Evolutionary conservation across 2,888 invertebrate species (phyloP), one percentile per base, ranked within the genome.

Genomic region (Synergus gifuensis): DNA sequence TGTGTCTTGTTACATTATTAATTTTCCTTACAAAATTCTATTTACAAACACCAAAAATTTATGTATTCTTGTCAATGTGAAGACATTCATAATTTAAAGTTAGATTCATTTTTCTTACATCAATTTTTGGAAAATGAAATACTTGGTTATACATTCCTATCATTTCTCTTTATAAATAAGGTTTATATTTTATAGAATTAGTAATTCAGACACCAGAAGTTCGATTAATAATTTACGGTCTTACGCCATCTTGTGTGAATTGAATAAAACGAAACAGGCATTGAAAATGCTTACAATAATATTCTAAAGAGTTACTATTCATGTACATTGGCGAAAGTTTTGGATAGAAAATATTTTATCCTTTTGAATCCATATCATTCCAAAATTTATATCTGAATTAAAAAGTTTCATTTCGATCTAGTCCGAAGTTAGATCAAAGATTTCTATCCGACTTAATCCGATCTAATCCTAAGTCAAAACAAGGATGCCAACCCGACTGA

Each of bases 241-340:
- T 58, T 58, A 46, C 49, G 40, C 7, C 36, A 73, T 73, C 18
- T 73, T 54, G 54, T 49, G 49, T 64, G 62, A 42, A 54, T 49
- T 22, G 18, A 76, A 76, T 22, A 40, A n/a, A 63, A 49, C 22
- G 44, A 54, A 54, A 73, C 73, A 73, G 40, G 54, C 36, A 40
- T 36, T 73, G 36, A 36, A 67, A 54, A 16, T 54, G 11, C n/a
- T 73, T 73, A 54, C n/a, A 67, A 73, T 58, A 18, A 42, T 36
- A 54, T 62, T 54, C 18, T 73, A 40, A 79, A 76, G 54, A 44
- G 66, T 36, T 67, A 76, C 66, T 76, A 42, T 40, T 64, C 5
- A 36, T 64, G 64, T 76, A 36, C 36, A 4, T 7, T 36, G 36
- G 36, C 5, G 5, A 36, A 36, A 36, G 36, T 36, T 36, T 36